Conservation (phyloP, 2,888 invertebrate genomes). For the Adelphocoris suturalis region DNA sequence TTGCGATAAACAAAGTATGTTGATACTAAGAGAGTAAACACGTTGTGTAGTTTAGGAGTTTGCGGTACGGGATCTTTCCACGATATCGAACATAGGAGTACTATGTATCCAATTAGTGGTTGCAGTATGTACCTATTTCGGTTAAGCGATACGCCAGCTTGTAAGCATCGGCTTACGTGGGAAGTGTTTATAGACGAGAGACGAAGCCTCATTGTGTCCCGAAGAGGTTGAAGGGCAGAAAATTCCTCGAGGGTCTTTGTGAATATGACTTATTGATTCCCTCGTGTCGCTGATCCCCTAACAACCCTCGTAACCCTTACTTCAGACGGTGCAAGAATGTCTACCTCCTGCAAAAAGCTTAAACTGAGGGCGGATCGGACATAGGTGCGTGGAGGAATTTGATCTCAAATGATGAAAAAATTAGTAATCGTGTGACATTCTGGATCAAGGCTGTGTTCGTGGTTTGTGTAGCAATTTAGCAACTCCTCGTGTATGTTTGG, state of each 20-base stretch:
- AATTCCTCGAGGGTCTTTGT: slow-evolving; percentile 34
- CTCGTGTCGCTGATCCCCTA: slow-evolving; percentile 28
- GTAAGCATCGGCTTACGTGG: neutral
- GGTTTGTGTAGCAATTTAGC: too few species aligned
- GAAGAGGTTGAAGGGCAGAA: neutral
- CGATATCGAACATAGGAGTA: too few species aligned
- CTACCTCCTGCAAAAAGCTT: neutral
- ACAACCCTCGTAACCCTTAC: slow-evolving; percentile 12
- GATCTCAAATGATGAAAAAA: too few species aligned
- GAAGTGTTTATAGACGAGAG: neutral
- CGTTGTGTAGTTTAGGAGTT: too few species aligned
- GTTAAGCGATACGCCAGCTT: neutral
- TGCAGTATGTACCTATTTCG: neutral
- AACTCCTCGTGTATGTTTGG: too few species aligned
- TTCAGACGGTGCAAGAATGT: neutral
- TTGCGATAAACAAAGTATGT: too few species aligned
- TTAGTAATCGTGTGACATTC: too few species aligned
- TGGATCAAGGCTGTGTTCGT: too few species aligned
- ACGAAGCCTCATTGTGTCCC: neutral
- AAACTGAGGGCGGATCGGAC: neutral
- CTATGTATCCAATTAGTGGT: neutral
- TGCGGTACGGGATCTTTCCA: too few species aligned
- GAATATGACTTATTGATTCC: slow-evolving; percentile 47
- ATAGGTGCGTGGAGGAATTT: too few species aligned
- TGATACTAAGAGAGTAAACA: too few species aligned